Evolutionary conservation across 2,113 vertebrate genomes (phyloP), one percentile per base, ranked within the genome.

Genomic region (Pterophyllum scalare): DNA sequence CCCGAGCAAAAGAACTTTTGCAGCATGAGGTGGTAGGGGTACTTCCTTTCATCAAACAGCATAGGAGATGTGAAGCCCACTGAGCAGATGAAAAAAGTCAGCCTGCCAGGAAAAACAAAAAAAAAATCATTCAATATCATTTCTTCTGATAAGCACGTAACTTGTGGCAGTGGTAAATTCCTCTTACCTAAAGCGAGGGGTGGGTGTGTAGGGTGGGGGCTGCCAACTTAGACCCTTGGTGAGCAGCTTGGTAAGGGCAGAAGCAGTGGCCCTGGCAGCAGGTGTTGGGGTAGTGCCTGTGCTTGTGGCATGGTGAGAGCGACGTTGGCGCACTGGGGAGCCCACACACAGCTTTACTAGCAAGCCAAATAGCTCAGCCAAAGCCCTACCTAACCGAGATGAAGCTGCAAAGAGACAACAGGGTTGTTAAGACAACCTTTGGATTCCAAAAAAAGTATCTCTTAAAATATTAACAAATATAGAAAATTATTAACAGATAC

Each of bases 1-100:
- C 97, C 97, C 70, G 97, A 98, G 82, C 97, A 98, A 77, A 98
- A 97, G 95, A 98, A 98, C 92, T 98, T 98, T 89, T 98, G 97
- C 79, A 98, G 94, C 97, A 98, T 98, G 56, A 98, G 97, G 84
- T 98, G 97, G 91, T 98, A 98, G 3, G 97, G 97, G 79, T 98
- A 98, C 85, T 98, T 98, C 72, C 97, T 95, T 91, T 98, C 97
- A 87, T 98, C 97, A 91, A 98, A 98, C 82, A 98, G 80, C 97
- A 98, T 98, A 60, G 97, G 97, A 2, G 97, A 98, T 20, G 97
- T 98, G 89, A 98, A 98, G 43, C 97, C 97, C 92, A 98, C 97
- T 3, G 97, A 98, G 93, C 97, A 98, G 92, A 98, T 98, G 93
- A 98, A 98, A 94, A 98, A 98, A 2, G 97, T 98, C 91, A 98